Conservation (phyloP, 2,888 invertebrate species). For the Nomada hirtipes region DNA sequence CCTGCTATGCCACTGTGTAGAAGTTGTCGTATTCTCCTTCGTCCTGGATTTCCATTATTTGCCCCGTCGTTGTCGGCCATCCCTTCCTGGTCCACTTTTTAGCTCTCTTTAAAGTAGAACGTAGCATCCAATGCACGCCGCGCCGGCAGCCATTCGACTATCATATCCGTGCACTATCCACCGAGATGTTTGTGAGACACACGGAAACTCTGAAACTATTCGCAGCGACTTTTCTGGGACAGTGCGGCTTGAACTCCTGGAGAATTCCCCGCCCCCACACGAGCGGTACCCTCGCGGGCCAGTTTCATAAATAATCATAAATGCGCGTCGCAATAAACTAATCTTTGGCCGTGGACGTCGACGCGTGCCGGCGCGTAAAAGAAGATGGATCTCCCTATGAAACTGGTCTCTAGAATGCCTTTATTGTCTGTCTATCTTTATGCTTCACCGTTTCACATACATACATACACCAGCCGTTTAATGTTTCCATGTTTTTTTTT, state of each 20-base stretch:
- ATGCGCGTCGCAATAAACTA: neutral
- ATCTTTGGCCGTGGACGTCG: neutral
- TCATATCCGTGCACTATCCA: slow-evolving; percentile 60
- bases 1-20: slow-evolving; percentile 78
- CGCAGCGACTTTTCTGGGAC: slow-evolving; percentile 64
- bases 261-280: neutral
- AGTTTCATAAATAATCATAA: slow-evolving; percentile 47
- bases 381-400: slow-evolving; percentile 11
- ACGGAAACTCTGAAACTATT: slow-evolving; percentile 27
- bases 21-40: slow-evolving; percentile 69
- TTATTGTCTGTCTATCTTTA: slow-evolving; percentile 28
- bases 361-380: neutral
- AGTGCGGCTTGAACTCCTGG: slow-evolving; percentile 57
- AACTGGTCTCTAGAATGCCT: slow-evolving; percentile 39
- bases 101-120: slow-evolving; percentile 58
- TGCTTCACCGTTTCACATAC: slow-evolving; percentile 29
- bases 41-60: slow-evolving; percentile 56
- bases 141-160: slow-evolving; percentile 56
- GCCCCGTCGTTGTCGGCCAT: slow-evolving; percentile 29
- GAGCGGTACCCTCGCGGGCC: slow-evolving; percentile 25
- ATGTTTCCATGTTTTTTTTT: slow-evolving; percentile 16
- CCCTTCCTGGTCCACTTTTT: slow-evolving; percentile 40
- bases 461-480: slow-evolving; percentile 32
- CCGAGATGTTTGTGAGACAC: slow-evolving; percentile 41
- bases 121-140: slow-evolving; percentile 66